phyloP scores from a whole-genome alignment of 64 coral and sea anemone species.

The Actinia equina region DNA sequence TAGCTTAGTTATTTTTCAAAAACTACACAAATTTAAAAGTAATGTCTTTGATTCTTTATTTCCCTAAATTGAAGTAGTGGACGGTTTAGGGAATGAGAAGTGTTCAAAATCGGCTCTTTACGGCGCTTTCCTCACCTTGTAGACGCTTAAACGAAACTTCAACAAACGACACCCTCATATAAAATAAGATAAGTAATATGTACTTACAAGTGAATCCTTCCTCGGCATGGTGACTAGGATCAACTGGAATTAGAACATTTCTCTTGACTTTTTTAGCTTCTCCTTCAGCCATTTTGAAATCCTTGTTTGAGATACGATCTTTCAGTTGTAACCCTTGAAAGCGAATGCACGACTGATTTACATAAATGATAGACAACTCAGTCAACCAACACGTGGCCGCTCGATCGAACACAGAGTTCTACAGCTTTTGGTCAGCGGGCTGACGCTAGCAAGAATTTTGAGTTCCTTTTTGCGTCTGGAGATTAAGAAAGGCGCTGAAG shows the following conservation, averaged over 20 bases:
- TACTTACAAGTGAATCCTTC: conserved; percentile 54
- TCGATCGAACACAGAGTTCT: too few species aligned
- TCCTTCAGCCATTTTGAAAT: neutral
- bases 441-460: too few species aligned
- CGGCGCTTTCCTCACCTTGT: neutral
- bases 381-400: neutral
- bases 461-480: too few species aligned
- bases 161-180: too few species aligned
- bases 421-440: too few species aligned
- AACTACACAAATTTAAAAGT: neutral
- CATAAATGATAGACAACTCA: neutral
- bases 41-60: neutral
- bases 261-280: neutral
- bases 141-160: neutral
- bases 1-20: neutral
- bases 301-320: neutral
- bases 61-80: neutral
- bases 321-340: neutral
- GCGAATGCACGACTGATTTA: neutral
- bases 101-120: neutral
- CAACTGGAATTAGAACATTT: conserved; percentile 38
- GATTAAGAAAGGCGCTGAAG: too few species aligned
- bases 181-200: neutral
- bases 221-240: conserved; percentile 32
- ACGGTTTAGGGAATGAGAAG: neutral